phyloP scores from a whole-genome alignment of 2,113 vertebrate genomes.

The Prietella phreatophila region DNA sequence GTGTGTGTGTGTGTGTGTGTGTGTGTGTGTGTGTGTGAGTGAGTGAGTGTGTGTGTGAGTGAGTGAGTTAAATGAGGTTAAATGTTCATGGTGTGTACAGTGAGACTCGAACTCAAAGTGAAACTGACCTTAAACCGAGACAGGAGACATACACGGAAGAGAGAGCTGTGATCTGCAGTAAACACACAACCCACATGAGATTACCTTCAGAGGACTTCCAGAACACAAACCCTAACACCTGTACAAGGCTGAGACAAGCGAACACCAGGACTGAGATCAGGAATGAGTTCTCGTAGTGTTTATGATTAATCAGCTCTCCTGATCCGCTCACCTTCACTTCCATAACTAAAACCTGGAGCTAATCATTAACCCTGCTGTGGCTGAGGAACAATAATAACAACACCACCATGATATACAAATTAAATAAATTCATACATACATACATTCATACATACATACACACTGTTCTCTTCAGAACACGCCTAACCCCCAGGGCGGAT shows the following conservation, averaged over 20 bases:
- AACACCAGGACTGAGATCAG: background rate
- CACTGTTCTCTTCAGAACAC: background rate
- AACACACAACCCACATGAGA: background rate
- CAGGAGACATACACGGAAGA: constrained; percentile 59
- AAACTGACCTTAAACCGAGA: constrained; percentile 67
- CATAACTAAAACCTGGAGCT: background rate
- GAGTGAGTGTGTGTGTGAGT: too few relatives aligned
- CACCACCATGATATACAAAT: background rate
- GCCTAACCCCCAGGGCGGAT: too few relatives aligned
- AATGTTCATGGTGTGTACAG: background rate
- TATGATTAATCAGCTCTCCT: background rate
- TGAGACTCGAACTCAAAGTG: background rate
- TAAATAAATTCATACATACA: background rate
- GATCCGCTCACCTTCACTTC: background rate
- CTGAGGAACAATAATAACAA: background rate
- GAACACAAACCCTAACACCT: background rate
- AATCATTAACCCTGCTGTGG: background rate
- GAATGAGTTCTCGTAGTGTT: background rate
- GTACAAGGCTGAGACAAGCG: background rate
- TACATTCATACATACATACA: background rate
- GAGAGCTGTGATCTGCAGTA: constrained; percentile 61
- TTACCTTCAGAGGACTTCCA: background rate
- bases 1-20: too few relatives aligned
- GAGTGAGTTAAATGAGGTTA: too few relatives aligned
- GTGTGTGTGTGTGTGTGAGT: too few relatives aligned